These are phyloP conservation scores for Stegana nigrithorax DNA, from an alignment of 2,888 invertebrate species.

Conservation along the genomic window DNA sequence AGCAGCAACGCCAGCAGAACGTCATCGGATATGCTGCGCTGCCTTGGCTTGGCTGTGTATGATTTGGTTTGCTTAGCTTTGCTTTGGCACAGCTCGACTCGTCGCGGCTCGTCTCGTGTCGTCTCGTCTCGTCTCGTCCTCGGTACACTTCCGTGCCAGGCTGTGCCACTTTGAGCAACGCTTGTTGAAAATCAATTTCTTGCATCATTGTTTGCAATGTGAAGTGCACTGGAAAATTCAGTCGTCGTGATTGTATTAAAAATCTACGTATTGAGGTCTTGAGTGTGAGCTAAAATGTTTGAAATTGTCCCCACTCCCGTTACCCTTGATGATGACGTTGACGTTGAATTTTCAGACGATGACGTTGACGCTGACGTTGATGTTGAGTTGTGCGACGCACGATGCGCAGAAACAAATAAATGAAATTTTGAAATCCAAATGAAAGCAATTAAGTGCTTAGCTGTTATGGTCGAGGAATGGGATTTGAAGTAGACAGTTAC, in stretches of 20 bases:
- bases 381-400: slow-evolving; percentile 22
- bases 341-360: neutral
- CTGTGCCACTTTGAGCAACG: slow-evolving; percentile 22
- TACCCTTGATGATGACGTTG: neutral
- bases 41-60: neutral
- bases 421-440: slow-evolving; percentile 38
- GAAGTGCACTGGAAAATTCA: slow-evolving; percentile 65
- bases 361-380: slow-evolving; percentile 20
- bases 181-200: slow-evolving; percentile 65
- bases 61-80: neutral
- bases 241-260: slow-evolving; percentile 44
- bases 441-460: slow-evolving; percentile 52
- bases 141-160: too few relatives aligned
- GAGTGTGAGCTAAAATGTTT: too few relatives aligned
- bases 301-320: too few relatives aligned
- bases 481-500: too few relatives aligned
- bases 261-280: slow-evolving; percentile 55
- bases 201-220: slow-evolving; percentile 65
- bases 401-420: slow-evolving; percentile 6
- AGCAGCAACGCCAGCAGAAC: neutral
- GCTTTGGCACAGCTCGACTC: neutral
- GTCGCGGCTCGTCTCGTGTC: neutral
- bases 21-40: neutral
- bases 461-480: too few relatives aligned
- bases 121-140: neutral